Conservation (phyloP, 2,797 vertebrate genomes). For the Scarus forsteni region DNA sequence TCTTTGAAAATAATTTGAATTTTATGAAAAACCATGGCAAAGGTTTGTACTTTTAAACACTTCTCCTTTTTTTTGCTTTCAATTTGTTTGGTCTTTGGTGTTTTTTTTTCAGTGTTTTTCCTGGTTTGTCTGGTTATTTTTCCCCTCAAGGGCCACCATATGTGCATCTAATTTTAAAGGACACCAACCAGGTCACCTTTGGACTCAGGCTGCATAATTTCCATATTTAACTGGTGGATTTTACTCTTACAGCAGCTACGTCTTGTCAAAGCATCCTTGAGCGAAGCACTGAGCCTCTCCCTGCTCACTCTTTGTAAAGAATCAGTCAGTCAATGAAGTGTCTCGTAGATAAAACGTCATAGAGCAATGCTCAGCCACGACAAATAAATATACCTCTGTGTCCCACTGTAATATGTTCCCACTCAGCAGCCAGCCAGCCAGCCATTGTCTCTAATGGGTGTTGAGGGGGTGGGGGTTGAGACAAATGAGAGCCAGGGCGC, state of each 20-base stretch:
- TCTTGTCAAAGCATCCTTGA: slow-evolving; percentile 21
- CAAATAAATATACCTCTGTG: slow-evolving; percentile 32
- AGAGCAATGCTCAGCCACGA: slow-evolving; percentile 25
- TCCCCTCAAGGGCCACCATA: no score
- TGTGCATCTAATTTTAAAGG: no score
- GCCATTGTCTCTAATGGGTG: slow-evolving; percentile 62
- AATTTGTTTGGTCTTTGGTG: no score
- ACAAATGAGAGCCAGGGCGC: slow-evolving; percentile 81
- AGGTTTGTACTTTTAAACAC: no score
- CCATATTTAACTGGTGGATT: slow-evolving; percentile 1
- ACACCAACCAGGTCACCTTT: background rate
- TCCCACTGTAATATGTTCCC: slow-evolving; percentile 50
- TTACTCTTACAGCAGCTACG: slow-evolving; percentile 2
- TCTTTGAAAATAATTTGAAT: no score
- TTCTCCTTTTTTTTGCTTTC: no score
- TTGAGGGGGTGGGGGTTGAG: slow-evolving; percentile 62
- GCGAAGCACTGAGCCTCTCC: slow-evolving; percentile 17
- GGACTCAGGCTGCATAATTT: background rate
- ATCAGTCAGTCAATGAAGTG: slow-evolving; percentile 30
- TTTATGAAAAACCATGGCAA: no score
- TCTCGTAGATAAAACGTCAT: slow-evolving; percentile 34
- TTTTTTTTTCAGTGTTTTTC: no score
- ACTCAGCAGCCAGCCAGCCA: slow-evolving; percentile 41
- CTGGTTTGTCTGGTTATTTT: no score
- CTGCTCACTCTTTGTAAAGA: slow-evolving; percentile 5